Base-by-base conservation (phyloP, 53 echinoderm and acorn worm species). In the Paelopatides confundens region DNA sequence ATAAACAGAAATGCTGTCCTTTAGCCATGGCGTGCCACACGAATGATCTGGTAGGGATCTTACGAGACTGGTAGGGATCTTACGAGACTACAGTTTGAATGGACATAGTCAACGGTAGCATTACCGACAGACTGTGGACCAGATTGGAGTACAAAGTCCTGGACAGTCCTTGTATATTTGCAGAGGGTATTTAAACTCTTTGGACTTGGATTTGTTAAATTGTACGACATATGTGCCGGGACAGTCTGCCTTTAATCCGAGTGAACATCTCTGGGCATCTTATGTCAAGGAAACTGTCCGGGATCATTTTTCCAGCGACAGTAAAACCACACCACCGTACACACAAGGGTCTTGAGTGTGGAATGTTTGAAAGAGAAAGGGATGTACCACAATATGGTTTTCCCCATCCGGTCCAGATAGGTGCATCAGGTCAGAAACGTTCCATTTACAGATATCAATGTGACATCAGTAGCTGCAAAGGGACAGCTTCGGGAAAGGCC, bases 121-220 rank as follows among this genome's bases (percentile, higher is more conserved):
- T n/a, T 87, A 4, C 21, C n/a, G 4, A 49, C 18, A 27, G 87
- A 76, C 36, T 58, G 82, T 12, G 82, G 82, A 3, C 14, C 17
- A 6, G 35, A 81, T 34, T 81, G 82, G 82, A 62, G 36, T 32
- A 17, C 35, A 5, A 81, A 81, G 30, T 81, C 82, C 9, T 54
- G 54, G 62, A 62, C 82, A 3, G 53, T 54, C 9, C 62, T 33
- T 2, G 17, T 81, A 5, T 81, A 9, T 18, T 12, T 81, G 31
- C 12, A 11, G 26, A 29, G 53, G 5, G 8, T 81, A 18, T 71
- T 47, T 54, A 38, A 26, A 77, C 11, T 26, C 14, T 48, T 26
- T 69, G 46, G 40, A 76, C 28, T 49, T 77, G 29, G n/a, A 48
- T 5, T 49, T 23, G 5, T 36, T 70, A 2, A 48, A 18, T 30